Base-by-base conservation (phyloP, 2,113 vertebrate species). In the Sinocyclocheilus anophthalmus region DNA sequence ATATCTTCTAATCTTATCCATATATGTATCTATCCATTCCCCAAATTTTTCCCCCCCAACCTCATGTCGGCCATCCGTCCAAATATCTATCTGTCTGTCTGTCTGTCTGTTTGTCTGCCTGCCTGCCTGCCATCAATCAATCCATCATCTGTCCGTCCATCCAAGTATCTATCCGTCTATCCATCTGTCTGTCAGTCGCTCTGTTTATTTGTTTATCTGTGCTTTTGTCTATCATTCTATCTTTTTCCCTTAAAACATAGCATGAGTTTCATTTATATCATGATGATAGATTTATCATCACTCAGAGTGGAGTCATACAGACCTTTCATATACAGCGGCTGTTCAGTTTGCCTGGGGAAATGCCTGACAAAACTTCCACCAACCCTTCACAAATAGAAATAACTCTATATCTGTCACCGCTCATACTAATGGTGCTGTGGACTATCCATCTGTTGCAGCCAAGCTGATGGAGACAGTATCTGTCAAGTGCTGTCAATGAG, bases 401-500 rank as follows among this genome's bases (percentile, higher is more conserved):
- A 42, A 24, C 13, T 81, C n/a, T 42, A 24, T 63, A 61, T 80
- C 33, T 45, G 39, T 45, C 13, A 80, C 11, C n/a, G 30, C 26
- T 39, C 3, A 0, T 6, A 0, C 20, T n/a, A 33, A 79, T 79
- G 20, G 20, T 42, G 6, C 10, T 45, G 57, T 65, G 37, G 37
- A 63, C 37, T 65, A 6, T 22, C 22, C 76, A 57, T 24, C 50
- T 55, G 76, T 61, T 61, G 33, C 7, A 61, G 55, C 20, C 53
- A 22, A 79, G 53, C 55, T 79, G 55, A 61, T 42, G 55, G 33
- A 79, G 77, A 61, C 55, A 7, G 12, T 80, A 18, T 80, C 55
- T 80, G 33, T 80, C 33, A 42, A 39, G 55, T 0, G 33, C 55
- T 75, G 39, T 75, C 72, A 14, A 12, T 14, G 39, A 73, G 37